Evolutionary conservation across 2,113 vertebrate genomes (phyloP), one percentile per base, ranked within the genome.

Genomic region (Charadrius vociferus): DNA sequence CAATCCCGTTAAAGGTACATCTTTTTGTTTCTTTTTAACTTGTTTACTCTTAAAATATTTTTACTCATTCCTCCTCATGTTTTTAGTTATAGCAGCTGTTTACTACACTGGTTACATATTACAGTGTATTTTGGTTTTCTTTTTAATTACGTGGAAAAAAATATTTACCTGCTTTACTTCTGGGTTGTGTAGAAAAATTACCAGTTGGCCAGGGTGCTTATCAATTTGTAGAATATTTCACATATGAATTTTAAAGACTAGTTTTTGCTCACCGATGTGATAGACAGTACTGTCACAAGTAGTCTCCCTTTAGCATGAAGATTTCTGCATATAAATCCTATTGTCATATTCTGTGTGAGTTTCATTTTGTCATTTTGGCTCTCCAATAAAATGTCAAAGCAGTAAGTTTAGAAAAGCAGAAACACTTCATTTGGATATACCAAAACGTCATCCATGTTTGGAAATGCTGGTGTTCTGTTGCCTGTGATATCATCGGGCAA

Each of bases 1-100:
- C 65, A 99, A 99, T 62, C 99, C 99, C 0, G 99, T 99, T 77
- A 99, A 99, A 99, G 99, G 99, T 99, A 98, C 87, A 12, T 32
- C 0, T 37, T 52, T 70, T 32, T 18, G 30, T 53, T 92, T n/a
- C 12, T 71, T 74, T 80, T 83, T 41, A 47, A n/a, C 27, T 61
- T 79, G 7, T 52, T 68, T 88, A 24, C 34, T 65, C 21, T 63
- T 18, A 21, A 91, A 79, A 26, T 66, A 24, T 55, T 55, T 71
- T 18, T 36, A 2, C 9, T 74, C 3, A 2, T 63, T 90, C 11
- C 19, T 71, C 16, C 12, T 26, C 0, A 4, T 23, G 10, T n/a
- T 37, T 80, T 88, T 65, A 30, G 18, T 37, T 90, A 12, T 1
- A 61, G 43, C 14, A 43, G 5, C 63, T 58, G 11, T 36, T 2